Conservation (phyloP, 1,140 invertebrate species). For the Rhagoletis pomonella region DNA sequence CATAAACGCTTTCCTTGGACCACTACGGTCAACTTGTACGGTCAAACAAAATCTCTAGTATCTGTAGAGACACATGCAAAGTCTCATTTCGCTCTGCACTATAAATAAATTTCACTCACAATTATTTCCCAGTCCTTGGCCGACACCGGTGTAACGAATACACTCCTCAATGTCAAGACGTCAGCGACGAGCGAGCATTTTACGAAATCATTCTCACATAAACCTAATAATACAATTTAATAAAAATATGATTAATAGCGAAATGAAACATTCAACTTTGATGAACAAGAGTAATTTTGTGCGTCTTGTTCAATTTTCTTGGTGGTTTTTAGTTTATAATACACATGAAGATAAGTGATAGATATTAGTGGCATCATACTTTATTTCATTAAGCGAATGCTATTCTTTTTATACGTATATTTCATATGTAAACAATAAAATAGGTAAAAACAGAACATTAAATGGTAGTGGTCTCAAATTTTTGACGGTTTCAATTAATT, state of each 20-base stretch:
- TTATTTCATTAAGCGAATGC: too few species aligned
- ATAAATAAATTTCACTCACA: constrained; percentile 64
- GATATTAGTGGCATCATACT: too few species aligned
- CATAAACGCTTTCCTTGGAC: background rate
- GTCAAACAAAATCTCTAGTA: constrained; percentile 46
- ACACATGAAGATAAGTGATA: too few species aligned
- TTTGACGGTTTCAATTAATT: too few species aligned
- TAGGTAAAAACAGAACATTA: too few species aligned
- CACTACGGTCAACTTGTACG: background rate
- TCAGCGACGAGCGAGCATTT: constrained; percentile 72
- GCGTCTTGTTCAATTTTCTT: background rate
- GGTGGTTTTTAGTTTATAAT: too few species aligned
- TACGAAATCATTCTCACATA: constrained; percentile 71
- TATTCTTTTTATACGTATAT: too few species aligned
- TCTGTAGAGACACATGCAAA: background rate
- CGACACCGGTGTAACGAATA: constrained; percentile 71
- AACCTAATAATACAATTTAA: constrained; percentile 61
- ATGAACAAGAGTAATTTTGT: background rate
- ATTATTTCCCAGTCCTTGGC: constrained; percentile 74
- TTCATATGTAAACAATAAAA: too few species aligned
- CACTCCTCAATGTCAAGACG: constrained; percentile 67
- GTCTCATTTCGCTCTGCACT: background rate
- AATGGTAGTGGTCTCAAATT: too few species aligned
- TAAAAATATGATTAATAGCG: constrained; percentile 16
- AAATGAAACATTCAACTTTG: background rate